Evolutionary conservation across 2,113 vertebrate species (phyloP).

Genomic region (Campylorhamphus procurvoides): DNA sequence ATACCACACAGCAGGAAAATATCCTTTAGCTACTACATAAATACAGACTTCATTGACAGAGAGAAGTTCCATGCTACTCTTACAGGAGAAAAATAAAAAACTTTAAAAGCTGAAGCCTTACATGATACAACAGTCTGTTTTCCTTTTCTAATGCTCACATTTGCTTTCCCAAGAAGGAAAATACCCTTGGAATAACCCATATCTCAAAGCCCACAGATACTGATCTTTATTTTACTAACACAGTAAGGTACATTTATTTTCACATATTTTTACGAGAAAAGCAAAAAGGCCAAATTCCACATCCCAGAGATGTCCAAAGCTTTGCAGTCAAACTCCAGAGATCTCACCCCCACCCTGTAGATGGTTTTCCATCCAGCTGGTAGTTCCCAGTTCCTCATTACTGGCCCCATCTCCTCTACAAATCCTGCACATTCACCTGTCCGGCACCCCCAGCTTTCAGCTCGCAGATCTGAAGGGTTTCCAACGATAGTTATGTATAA

Average conservation of each 20-base stretch:
- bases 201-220: background rate
- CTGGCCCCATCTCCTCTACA: no score
- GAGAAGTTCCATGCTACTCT: background rate
- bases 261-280: background rate
- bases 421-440: accelerated
- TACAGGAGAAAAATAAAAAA: background rate
- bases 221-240: background rate
- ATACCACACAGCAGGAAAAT: background rate
- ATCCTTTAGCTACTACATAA: background rate
- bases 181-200: background rate
- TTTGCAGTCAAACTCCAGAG: background rate
- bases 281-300: background rate
- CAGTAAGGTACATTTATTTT: background rate
- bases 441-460: background rate
- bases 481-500: background rate
- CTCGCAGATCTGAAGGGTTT: background rate
- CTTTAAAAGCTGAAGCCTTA: background rate
- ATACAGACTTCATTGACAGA: background rate
- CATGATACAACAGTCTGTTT: background rate
- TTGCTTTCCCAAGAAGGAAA: background rate
- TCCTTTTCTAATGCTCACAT: background rate
- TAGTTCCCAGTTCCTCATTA: background rate
- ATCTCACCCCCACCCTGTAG: background rate
- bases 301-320: background rate
- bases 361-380: background rate